Base-by-base conservation (phyloP, 2,113 vertebrate genomes). In the Delphinapterus leucas region DNA sequence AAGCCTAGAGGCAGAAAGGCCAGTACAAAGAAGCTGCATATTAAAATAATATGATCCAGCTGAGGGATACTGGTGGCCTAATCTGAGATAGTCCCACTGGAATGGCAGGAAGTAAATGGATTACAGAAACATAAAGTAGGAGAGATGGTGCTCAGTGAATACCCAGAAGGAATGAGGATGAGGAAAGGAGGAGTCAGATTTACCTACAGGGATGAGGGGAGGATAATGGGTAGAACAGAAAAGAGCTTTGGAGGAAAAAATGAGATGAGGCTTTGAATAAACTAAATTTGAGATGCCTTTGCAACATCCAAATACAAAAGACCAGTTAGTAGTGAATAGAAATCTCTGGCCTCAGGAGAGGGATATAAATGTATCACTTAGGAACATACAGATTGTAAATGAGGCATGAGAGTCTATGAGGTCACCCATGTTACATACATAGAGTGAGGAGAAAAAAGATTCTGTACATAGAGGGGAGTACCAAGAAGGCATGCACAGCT, bases 391-490 rank as follows among this genome's bases (percentile, higher is more conserved):
- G 10, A 12, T 13, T 83, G 20, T 5, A 60, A 88, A 14, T n/a
- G 11, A 63, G 12, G 0, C 8, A 1, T 4, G 8, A 25, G 23
- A 63, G 3, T 5, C 26, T 4, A 33, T 38, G 44, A 89, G 15
- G 21, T 47, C 8, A 61, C 7, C 5, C 8, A 2, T 1, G 18
- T 13, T n/a, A n/a, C 6, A 1, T 3, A 12, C 3, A 3, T 11
- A 67, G 5, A 6, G 0, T 55, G 23, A 41, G 2, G 12, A 58
- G 17, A 25, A 68, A 49, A 28, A 70, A 2, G 0, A 1, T 68
- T n/a, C 33, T 71, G 6, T 14, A 20, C 5, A 3, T 18, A 38
- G 2, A 55, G 3, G 58, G 6, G 15, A 61, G 15, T 23, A 13
- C 10, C 5, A n/a, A 63, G 44, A 41, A 28, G 13, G 55, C 4